phyloP scores from a whole-genome alignment of 2,797 vertebrate genomes.

The Leptodactylus fallax region DNA sequence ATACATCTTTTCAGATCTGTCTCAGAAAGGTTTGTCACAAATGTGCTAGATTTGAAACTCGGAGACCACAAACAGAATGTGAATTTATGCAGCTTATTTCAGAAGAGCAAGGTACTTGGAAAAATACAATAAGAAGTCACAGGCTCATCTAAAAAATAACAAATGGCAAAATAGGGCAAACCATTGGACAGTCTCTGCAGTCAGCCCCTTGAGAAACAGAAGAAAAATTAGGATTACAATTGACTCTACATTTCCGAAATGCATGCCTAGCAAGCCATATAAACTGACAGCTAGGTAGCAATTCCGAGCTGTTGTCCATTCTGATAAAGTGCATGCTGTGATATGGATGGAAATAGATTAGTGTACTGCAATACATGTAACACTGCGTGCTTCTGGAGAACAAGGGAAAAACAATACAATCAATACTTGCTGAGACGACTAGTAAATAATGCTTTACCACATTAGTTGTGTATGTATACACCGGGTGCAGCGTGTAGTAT shows the following conservation, averaged over 20 bases:
- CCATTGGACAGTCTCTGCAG: not conserved
- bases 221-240: not conserved
- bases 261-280: constrained; percentile 10
- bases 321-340: constrained; percentile 15
- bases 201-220: not conserved
- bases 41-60: too few relatives aligned
- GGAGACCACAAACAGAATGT: not conserved
- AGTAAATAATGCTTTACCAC: not conserved
- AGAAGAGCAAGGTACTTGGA: not conserved
- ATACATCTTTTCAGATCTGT: not conserved
- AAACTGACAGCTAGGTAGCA: not conserved
- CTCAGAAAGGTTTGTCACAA: not conserved
- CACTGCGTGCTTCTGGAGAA: not conserved
- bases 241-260: constrained; percentile 18
- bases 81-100: not conserved
- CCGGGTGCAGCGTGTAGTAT: not conserved
- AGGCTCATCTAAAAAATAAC: not conserved
- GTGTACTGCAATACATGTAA: not conserved
- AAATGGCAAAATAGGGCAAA: not conserved
- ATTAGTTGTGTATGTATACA: not conserved
- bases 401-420: not conserved
- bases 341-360: constrained; percentile 37
- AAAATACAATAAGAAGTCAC: not conserved
- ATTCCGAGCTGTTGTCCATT: constrained; percentile 4
- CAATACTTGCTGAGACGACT: not conserved